Conservation (phyloP, 2,888 invertebrate species). For the Eumacrocentrus americanus region DNA sequence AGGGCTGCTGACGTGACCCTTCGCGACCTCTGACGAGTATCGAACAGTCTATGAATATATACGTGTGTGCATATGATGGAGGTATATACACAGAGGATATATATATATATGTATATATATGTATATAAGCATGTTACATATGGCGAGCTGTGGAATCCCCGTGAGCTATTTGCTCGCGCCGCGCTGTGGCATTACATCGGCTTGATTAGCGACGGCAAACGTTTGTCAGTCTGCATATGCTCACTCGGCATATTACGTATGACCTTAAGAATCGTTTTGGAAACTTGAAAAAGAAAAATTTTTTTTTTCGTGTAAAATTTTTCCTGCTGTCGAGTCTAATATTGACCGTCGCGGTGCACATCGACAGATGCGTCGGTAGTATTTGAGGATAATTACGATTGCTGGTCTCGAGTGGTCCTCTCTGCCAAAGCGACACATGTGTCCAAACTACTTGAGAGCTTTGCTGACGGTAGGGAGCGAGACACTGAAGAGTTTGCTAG, state of each 20-base stretch:
- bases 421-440: slow-evolving; percentile 22
- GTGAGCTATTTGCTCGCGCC: slow-evolving; percentile 55
- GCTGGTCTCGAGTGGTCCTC: slow-evolving; percentile 22
- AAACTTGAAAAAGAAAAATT: slow-evolving; percentile 21
- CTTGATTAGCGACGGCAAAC: slow-evolving; percentile 61
- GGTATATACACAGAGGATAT: slow-evolving; percentile 18
- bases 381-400: slow-evolving; percentile 47
- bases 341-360: too few species aligned
- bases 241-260: neutral
- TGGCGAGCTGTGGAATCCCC: slow-evolving; percentile 50
- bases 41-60: neutral
- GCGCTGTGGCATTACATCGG: slow-evolving; percentile 57
- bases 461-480: too few species aligned
- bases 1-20: slow-evolving; percentile 9
- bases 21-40: slow-evolving; percentile 9
- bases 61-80: slow-evolving; percentile 16
- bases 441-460: slow-evolving; percentile 4
- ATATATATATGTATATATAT: slow-evolving; percentile 25
- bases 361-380: slow-evolving; percentile 27
- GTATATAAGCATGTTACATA: slow-evolving; percentile 42
- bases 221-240: slow-evolving; percentile 47
- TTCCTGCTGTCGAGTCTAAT: too few species aligned
- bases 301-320: neutral
- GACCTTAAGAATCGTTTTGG: neutral
- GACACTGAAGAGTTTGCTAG: too few species aligned